These are phyloP conservation scores for Lutjanus argentimaculatus DNA, from an alignment of 2,797 vertebrate species.

Conservation along the genomic window DNA sequence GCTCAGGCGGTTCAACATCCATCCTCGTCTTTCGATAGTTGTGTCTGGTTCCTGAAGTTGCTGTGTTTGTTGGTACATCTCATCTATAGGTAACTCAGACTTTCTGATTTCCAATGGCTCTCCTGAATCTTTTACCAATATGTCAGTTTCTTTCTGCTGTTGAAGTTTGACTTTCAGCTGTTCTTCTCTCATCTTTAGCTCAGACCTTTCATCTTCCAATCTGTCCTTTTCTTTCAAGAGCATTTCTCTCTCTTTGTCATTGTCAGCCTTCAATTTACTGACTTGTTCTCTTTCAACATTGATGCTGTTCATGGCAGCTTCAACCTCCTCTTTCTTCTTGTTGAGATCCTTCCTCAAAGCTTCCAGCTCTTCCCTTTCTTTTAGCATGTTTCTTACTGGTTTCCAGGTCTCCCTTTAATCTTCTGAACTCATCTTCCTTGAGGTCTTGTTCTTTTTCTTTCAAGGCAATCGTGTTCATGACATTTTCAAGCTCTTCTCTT, in stretches of 20 bases:
- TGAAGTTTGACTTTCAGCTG: background rate
- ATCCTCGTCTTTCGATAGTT: background rate
- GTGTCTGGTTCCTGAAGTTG: background rate
- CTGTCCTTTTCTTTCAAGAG: background rate
- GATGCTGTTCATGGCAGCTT: background rate
- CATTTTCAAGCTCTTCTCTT: background rate
- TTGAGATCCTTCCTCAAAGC: too few species aligned
- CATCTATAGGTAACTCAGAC: background rate
- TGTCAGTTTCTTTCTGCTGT: too few species aligned
- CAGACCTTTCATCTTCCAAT: background rate
- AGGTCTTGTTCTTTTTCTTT: background rate
- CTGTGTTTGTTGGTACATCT: background rate
- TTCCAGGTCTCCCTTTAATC: background rate
- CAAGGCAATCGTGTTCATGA: background rate
- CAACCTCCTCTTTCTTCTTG: background rate
- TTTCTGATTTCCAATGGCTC: too few species aligned
- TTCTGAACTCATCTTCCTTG: background rate
- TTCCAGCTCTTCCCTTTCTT: background rate
- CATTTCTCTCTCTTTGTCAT: background rate
- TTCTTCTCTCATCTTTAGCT: background rate
- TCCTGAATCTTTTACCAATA: too few species aligned
- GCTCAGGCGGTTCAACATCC: background rate
- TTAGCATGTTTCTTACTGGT: background rate
- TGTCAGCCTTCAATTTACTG: background rate
- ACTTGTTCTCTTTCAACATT: background rate